These are phyloP conservation scores for Vimba vimba DNA, from an alignment of 2,113 vertebrate genomes.

Conservation along the genomic window DNA sequence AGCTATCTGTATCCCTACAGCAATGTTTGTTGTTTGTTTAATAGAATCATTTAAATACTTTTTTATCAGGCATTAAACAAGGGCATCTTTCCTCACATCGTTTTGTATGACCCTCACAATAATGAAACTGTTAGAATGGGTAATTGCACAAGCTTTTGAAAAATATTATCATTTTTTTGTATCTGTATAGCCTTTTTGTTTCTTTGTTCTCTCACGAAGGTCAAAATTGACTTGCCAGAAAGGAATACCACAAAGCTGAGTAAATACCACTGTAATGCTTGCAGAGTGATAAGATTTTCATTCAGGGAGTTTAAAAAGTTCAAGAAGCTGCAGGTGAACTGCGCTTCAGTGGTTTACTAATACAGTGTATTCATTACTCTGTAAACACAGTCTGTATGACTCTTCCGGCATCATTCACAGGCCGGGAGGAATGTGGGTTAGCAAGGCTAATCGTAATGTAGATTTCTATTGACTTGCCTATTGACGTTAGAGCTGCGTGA, in stretches of 20 bases:
- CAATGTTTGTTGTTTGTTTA: constrained; percentile 9
- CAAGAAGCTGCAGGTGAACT: not conserved
- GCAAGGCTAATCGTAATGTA: constrained; percentile 25
- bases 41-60: constrained; percentile 1
- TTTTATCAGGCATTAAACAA: constrained; percentile 13
- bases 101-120: constrained; percentile 5
- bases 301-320: not conserved
- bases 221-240: not conserved
- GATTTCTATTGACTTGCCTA: constrained; percentile 24
- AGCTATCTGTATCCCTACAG: constrained; percentile 13
- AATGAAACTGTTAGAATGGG: not conserved
- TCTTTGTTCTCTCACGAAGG: not conserved
- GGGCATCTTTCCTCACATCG: not conserved
- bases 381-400: not conserved
- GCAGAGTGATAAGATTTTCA: not conserved
- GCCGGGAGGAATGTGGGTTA: constrained; percentile 23
- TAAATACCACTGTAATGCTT: not conserved
- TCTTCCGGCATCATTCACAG: constrained; percentile 20
- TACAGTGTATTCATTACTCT: not conserved
- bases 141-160: constrained; percentile 4
- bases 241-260: not conserved
- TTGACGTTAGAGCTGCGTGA: not conserved
- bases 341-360: not conserved
- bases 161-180: not conserved
- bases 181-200: not conserved